Conservation (phyloP, 2,113 vertebrate species). For the Numida meleagris region DNA sequence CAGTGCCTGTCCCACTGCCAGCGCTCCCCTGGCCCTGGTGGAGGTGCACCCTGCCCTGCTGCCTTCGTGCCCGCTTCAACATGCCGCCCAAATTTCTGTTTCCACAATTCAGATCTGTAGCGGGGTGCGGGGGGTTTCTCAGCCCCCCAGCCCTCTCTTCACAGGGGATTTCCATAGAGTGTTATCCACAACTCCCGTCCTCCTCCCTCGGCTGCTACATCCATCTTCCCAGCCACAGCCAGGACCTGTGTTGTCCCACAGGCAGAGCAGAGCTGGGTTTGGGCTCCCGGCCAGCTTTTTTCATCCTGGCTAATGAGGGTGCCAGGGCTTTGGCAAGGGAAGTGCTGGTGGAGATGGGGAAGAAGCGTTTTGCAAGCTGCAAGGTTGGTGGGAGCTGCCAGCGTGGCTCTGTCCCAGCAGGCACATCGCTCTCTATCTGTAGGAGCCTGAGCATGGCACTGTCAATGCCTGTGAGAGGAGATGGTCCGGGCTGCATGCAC, state of each 20-base stretch:
- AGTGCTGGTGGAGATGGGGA: background rate
- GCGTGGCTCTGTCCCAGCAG: background rate
- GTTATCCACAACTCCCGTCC: background rate
- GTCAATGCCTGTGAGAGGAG: background rate
- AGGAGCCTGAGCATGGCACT: conserved; percentile 26
- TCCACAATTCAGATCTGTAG: fast-evolving
- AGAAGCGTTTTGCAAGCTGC: background rate
- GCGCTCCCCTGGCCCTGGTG: too few species aligned
- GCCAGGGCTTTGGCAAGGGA: background rate
- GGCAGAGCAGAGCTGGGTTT: fast-evolving
- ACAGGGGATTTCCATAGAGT: background rate
- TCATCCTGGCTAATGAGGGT: background rate
- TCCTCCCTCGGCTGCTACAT: background rate
- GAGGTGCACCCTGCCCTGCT: background rate
- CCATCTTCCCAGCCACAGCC: background rate
- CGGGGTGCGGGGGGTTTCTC: background rate
- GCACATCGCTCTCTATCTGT: background rate
- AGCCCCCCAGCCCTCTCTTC: background rate
- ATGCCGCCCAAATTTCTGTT: background rate
- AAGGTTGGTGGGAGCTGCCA: background rate
- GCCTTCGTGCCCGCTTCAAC: background rate
- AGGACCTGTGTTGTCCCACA: fast-evolving
- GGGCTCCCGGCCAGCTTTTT: background rate
- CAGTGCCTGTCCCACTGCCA: background rate
- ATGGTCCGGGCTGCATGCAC: background rate